phyloP scores from a whole-genome alignment of 2,113 vertebrate species.

The Pluvianellus socialis region DNA sequence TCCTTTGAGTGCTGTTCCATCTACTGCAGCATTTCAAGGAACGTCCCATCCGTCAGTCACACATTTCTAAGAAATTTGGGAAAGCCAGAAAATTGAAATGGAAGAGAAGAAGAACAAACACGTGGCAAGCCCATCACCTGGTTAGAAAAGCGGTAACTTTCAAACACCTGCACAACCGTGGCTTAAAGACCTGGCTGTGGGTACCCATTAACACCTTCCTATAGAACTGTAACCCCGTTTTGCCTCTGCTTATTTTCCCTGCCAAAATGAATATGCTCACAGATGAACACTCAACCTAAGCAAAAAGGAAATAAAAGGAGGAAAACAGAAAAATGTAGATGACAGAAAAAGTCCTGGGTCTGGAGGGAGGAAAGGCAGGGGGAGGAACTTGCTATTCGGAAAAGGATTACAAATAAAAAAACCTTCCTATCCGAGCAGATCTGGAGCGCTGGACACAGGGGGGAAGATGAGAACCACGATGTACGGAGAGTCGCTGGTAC shows the following conservation, averaged over 20 bases:
- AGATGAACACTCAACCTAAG: not conserved
- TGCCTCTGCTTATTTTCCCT: not conserved
- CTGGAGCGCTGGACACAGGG: not conserved
- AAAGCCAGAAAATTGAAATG: not conserved
- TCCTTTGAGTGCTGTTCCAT: not conserved
- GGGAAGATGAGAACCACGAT: not conserved
- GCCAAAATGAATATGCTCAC: not conserved
- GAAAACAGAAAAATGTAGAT: not conserved
- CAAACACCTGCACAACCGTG: not conserved
- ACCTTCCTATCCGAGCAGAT: not conserved
- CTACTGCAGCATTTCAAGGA: not conserved
- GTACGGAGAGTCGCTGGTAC: rapidly evolving
- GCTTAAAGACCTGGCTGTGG: not conserved
- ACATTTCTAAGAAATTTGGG: not conserved
- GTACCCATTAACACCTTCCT: not conserved
- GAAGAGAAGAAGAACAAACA: not conserved
- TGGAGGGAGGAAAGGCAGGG: not conserved
- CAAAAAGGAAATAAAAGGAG: not conserved
- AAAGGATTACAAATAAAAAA: not conserved
- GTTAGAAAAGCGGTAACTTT: not conserved
- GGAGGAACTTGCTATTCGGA: not conserved
- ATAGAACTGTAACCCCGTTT: not conserved
- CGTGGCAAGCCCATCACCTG: not conserved
- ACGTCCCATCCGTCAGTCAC: not conserved
- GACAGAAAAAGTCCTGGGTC: not conserved